Percentiles rank a stretch among this genome's conserved stretches.
Evolutionary conservation across 2,113 vertebrate species (phyloP).

Genomic region (Nestor notabilis): DNA sequence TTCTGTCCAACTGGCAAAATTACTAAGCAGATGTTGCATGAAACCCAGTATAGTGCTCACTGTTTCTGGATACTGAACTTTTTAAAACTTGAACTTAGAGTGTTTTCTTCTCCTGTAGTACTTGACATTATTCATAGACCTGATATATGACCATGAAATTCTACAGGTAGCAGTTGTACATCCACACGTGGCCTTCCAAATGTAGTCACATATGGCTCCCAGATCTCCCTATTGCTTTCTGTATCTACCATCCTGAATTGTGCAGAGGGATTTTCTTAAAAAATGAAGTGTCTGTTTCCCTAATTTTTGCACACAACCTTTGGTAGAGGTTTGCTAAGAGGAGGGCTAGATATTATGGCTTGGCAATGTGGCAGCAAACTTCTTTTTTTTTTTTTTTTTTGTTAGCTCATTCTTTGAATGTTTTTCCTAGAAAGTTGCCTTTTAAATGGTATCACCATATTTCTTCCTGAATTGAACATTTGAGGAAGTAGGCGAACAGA

Average conservation of each 20-base stretch:
- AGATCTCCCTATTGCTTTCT: background rate
- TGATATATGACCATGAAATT: background rate
- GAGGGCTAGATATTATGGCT: background rate
- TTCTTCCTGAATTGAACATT: background rate
- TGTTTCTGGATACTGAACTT: background rate
- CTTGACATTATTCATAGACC: background rate
- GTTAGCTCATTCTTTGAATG: background rate
- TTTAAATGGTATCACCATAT: background rate
- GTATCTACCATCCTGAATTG: background rate
- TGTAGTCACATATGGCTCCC: background rate
- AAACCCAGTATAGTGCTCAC: background rate
- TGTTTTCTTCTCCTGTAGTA: background rate
- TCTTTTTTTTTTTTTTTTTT: no score
- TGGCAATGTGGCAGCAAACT: background rate
- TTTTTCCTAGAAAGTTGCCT: background rate
- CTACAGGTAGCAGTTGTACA: background rate
- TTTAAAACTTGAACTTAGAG: background rate
- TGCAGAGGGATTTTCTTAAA: background rate
- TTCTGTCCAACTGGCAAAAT: background rate
- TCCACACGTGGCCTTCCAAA: background rate
- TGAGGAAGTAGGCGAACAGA: background rate
- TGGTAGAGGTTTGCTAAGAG: background rate
- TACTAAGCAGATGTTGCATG: background rate
- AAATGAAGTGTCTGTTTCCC: background rate
- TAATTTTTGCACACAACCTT: background rate